These are phyloP conservation scores for Orientallactaga sibirica DNA, from an alignment of 2,797 vertebrate species.

Conservation along the genomic window DNA sequence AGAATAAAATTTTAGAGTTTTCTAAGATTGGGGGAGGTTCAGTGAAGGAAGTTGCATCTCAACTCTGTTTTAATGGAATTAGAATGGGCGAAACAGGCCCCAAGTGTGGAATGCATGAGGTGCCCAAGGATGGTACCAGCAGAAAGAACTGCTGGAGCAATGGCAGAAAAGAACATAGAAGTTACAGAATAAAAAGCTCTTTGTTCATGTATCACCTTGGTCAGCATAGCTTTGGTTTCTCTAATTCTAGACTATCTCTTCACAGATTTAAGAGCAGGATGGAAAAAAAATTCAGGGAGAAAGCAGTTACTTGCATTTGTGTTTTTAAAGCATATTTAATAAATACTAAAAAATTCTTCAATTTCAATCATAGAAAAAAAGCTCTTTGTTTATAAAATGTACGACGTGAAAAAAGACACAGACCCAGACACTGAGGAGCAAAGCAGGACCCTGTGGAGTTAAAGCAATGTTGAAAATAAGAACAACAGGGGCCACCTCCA, in stretches of 20 bases:
- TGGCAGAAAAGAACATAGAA: not conserved
- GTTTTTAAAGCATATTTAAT: too few relatives aligned
- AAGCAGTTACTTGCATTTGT: too few relatives aligned
- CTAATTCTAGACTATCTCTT: too few relatives aligned
- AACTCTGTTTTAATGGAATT: not conserved
- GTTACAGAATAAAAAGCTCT: not conserved
- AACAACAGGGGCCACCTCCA: not conserved
- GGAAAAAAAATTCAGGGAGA: too few relatives aligned
- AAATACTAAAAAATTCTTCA: too few relatives aligned
- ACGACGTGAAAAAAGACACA: not conserved
- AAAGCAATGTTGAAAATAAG: constrained; percentile 21
- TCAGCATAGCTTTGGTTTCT: too few relatives aligned
- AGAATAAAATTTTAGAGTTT: not conserved
- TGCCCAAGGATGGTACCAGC: too few relatives aligned
- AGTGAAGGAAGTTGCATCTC: not conserved
- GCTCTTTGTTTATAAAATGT: not conserved
- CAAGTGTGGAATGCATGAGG: not conserved
- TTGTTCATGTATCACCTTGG: not conserved
- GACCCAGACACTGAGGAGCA: not conserved
- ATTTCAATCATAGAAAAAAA: not conserved
- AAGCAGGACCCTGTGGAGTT: not conserved
- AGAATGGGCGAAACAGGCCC: not conserved
- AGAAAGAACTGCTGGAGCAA: not conserved
- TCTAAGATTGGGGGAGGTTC: not conserved
- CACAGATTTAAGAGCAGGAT: too few relatives aligned